Base-by-base conservation (phyloP, 2,113 vertebrate species). In the Aspiorhynchus laticeps region DNA sequence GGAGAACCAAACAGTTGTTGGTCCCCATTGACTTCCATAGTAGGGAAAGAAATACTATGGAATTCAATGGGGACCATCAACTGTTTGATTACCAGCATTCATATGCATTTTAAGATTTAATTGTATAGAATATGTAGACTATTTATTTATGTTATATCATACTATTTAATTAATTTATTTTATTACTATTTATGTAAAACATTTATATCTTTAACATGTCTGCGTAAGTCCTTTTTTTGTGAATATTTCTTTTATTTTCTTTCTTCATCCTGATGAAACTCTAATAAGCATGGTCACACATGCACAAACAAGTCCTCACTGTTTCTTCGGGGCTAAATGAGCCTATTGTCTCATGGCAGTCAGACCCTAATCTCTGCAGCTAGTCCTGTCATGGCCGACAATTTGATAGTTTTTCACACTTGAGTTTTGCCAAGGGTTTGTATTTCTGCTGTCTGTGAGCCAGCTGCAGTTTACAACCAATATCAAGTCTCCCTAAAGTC, bases 321-420 rank as follows among this genome's bases (percentile, higher is more conserved):
- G 91, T 94, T 92, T 93, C 80, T 86, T 81, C 26, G 14, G 73
- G 51, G 75, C 84, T 88, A 88, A 93, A 91, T 87, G 90, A 92
- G 90, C 89, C 90, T 85, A 90, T 95, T 94, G 93, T 95, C 92
- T 92, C 77, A 86, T 91, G 92, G 92, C 92, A 93, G 91, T 91
- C 92, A 91, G 92, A 92, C 90, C 90, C 91, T 91, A 92, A 88
- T 87, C 91, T 88, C 88, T 93, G 91, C 92, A 93, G 93, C 93
- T 89, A 91, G 92, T 94, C 94, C 90, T 94, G 93, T 94, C 93
- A 93, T 92, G 93, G 92, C 92, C 86, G 91, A 94, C 92, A 94
- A 94, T 95, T 93, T 94, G 92, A 94, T 94, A 91, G 92, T 92
- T 95, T 94, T 94, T 94, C 92, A 94, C 93, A 94, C 94, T 94